Evolutionary conservation across 2,797 vertebrate genomes (phyloP).

Genomic region (Argentina silus): DNA sequence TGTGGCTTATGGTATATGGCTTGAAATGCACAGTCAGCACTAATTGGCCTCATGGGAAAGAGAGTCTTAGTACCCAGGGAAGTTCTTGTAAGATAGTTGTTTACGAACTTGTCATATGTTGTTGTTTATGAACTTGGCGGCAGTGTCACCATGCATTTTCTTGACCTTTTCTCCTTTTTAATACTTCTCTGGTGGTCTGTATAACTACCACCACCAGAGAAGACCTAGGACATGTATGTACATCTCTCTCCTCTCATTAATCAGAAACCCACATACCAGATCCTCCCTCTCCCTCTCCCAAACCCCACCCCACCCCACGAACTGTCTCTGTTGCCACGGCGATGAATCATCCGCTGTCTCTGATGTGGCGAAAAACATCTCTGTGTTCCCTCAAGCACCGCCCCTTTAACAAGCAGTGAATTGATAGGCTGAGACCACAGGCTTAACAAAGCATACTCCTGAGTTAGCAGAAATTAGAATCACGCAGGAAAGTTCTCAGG

Average conservation of each 20-base stretch:
- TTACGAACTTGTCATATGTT: too few relatives aligned
- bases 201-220: too few relatives aligned
- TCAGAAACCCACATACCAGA: constrained; percentile 38
- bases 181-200: too few relatives aligned
- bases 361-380: constrained; percentile 58
- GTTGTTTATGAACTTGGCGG: too few relatives aligned
- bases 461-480: not conserved
- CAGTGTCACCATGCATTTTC: too few relatives aligned
- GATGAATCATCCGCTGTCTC: constrained; percentile 55
- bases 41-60: too few relatives aligned
- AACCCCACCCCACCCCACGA: too few relatives aligned
- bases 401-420: not conserved
- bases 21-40: too few relatives aligned
- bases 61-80: too few relatives aligned
- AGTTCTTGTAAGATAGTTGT: too few relatives aligned
- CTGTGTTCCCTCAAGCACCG: not conserved
- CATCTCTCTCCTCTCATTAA: not conserved
- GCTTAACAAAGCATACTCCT: not conserved
- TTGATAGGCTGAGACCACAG: not conserved
- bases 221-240: not conserved
- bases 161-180: too few relatives aligned
- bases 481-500: not conserved
- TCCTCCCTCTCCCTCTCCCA: constrained; percentile 12
- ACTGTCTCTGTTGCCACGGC: constrained; percentile 28
- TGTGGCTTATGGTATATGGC: too few relatives aligned